Evolutionary conservation across 2,888 invertebrate species (phyloP).

Genomic region (Molorchus minor): DNA sequence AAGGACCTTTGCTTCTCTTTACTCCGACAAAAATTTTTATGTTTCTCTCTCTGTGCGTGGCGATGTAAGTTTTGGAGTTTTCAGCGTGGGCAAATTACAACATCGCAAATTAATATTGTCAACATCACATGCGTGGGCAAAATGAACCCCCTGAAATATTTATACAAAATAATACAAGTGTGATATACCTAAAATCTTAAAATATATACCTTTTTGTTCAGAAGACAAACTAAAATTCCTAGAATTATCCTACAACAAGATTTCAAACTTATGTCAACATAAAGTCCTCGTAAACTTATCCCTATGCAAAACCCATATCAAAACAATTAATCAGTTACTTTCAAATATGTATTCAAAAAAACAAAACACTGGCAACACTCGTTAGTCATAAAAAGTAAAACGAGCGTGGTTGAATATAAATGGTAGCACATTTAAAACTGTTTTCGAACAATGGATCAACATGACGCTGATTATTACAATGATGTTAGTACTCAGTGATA

Average conservation of each 20-base stretch:
- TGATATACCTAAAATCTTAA: background rate
- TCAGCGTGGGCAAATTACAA: background rate
- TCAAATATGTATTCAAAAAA: background rate
- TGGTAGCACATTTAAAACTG: background rate
- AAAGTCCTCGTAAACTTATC: background rate
- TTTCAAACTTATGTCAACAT: slow-evolving; percentile 14
- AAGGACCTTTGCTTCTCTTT: slow-evolving; percentile 2
- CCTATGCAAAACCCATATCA: slow-evolving; percentile 9
- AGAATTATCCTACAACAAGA: slow-evolving; percentile 17
- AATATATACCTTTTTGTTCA: slow-evolving; percentile 2
- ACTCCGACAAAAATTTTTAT: background rate
- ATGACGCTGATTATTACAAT: background rate
- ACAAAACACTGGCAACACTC: background rate
- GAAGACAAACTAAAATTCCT: slow-evolving; percentile 22
- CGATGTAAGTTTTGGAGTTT: background rate
- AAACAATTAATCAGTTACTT: background rate
- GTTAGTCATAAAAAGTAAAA: background rate
- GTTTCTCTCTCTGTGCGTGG: background rate
- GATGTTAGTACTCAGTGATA: too few species aligned
- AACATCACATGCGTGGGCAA: background rate
- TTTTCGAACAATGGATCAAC: background rate
- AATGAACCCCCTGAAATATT: background rate
- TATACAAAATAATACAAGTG: background rate
- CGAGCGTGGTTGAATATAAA: background rate
- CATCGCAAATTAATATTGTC: too few species aligned